Evolutionary conservation across 2,888 invertebrate species (phyloP).

Genomic region (Alviniconcha strummeri): DNA sequence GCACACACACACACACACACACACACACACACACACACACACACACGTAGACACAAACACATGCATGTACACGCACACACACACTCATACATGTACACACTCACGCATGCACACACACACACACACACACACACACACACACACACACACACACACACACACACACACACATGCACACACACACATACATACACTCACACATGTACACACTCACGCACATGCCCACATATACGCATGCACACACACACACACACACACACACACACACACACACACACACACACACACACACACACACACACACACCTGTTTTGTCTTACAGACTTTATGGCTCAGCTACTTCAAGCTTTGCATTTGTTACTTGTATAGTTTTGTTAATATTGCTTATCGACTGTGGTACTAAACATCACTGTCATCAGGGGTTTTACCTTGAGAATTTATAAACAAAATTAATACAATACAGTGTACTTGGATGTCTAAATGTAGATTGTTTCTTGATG

Average conservation of each 20-base stretch:
- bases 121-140: not conserved
- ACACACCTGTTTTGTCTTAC: not conserved
- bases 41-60: not conserved
- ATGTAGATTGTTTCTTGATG: not conserved
- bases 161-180: not conserved
- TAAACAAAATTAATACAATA: not conserved
- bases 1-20: constrained; percentile 6
- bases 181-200: not conserved
- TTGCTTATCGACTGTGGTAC: too few species aligned
- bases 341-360: not conserved
- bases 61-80: not conserved
- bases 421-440: not conserved
- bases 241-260: constrained; percentile 2
- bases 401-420: too few species aligned
- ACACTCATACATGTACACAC: not conserved
- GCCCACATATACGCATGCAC: too few species aligned
- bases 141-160: not conserved
- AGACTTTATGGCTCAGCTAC: too few species aligned
- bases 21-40: constrained; percentile 9
- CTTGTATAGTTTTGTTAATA: too few species aligned
- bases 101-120: not conserved
- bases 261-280: not conserved
- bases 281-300: not conserved
- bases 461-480: not conserved
- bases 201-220: not conserved